Evolutionary conservation across 1,140 invertebrate genomes (phyloP), one percentile per base, ranked within the genome.

Genomic region (Wasmannia auropunctata): DNA sequence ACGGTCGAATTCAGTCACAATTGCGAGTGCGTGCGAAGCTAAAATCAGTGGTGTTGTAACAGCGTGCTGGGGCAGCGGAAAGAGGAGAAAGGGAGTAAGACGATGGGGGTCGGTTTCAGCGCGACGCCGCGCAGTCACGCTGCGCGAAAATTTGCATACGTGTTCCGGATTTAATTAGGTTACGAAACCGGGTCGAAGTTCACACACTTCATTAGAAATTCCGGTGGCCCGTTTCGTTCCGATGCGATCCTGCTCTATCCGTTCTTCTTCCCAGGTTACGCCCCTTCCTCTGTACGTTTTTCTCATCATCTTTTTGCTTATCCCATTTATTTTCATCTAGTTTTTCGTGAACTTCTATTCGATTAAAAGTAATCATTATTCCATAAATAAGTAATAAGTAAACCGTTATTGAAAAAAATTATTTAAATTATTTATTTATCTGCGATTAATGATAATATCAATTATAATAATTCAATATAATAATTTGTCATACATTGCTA

Each of bases 131-230:
- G n/a, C n/a, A n/a, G n/a, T 88, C 92, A 91, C 86, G 91, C 90
- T 87, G 92, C 60, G 92, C 86, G 54, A 91, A 79, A 91, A 92
- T 92, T 92, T 92, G 91, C 91, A 91, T 92, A 86, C 90, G 84
- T 85, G 87, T 85, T 74, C 87, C 87, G 62, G 87, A 92, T 85
- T 92, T 92, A 92, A 92, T 92, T 92, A 91, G 91, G 92, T 91
- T 90, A 92, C 85, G 90, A 72, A 87, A 92, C 92, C 92, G 89
- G 91, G 89, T 91, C 89, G 72, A 87, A 91, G 92, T 92, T 92
- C 92, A 91, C 92, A 92, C 92, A 88, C 85, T 91, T 91, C 90
- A 92, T 92, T 92, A 92, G 88, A 91, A 90, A 92, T 92, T 92
- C 91, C 87, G 62, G 63, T 86, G 87, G 88, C 85, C 70, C 79